These are phyloP conservation scores for Nysson spinosus DNA, from an alignment of 2,888 invertebrate species.

Conservation along the genomic window DNA sequence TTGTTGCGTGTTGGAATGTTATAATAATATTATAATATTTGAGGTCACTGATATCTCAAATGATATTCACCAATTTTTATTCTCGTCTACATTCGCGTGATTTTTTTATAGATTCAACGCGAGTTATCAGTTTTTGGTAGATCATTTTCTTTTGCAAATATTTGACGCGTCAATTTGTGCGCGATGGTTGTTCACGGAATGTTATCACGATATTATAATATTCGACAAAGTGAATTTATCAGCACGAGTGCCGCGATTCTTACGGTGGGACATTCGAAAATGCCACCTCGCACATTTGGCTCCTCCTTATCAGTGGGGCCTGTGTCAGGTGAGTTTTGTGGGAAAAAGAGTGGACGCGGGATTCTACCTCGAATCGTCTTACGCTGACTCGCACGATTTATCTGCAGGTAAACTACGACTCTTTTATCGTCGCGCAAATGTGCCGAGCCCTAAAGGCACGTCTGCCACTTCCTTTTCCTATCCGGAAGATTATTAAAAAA, in stretches of 20 bases:
- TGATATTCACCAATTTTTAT: too few relatives aligned
- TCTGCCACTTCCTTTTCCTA: constrained; percentile 19
- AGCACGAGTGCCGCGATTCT: background rate
- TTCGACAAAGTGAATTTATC: background rate
- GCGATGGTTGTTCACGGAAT: too few relatives aligned
- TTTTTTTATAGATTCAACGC: too few relatives aligned
- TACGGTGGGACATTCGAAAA: constrained; percentile 8
- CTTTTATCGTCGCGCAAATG: constrained; percentile 37
- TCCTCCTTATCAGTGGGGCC: constrained; percentile 58
- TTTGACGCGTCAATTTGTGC: too few relatives aligned
- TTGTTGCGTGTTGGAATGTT: too few relatives aligned
- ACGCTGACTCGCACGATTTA: constrained; percentile 71
- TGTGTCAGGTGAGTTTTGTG: constrained; percentile 75
- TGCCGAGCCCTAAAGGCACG: constrained; percentile 16
- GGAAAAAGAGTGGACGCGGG: constrained; percentile 70
- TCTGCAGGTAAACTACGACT: constrained; percentile 61
- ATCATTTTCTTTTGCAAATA: too few relatives aligned
- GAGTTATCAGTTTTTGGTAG: too few relatives aligned
- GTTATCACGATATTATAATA: too few relatives aligned
- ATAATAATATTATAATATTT: too few relatives aligned
- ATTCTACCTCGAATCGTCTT: constrained; percentile 64
- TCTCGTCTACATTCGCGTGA: too few relatives aligned
- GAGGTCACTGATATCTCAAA: too few relatives aligned
- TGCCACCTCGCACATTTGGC: constrained; percentile 55
- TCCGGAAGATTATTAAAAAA: background rate